Evolutionary conservation across 2,888 invertebrate genomes (phyloP).

Genomic region (Agrotis puta): DNA sequence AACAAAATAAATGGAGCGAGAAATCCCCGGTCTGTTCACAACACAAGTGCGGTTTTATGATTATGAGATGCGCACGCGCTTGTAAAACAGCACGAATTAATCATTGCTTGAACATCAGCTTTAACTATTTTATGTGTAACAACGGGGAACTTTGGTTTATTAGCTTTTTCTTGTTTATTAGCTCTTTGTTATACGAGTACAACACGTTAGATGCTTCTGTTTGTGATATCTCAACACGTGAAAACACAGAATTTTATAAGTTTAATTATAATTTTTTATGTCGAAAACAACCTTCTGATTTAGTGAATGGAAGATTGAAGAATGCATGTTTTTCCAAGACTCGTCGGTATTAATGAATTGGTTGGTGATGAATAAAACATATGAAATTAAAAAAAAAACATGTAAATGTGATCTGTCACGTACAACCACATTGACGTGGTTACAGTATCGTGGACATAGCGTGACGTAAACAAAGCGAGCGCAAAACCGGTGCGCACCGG

Average conservation of each 20-base stretch:
- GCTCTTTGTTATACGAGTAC: constrained; percentile 18
- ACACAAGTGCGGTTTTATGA: constrained; percentile 81
- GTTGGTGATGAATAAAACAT: constrained; percentile 46
- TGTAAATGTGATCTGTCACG: constrained; percentile 40
- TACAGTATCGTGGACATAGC: constrained; percentile 50
- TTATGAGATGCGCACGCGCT: constrained; percentile 81
- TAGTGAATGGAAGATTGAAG: constrained; percentile 38
- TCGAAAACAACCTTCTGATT: constrained; percentile 30
- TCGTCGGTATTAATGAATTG: constrained; percentile 34
- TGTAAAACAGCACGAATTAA: constrained; percentile 74
- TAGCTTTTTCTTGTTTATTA: constrained; percentile 37
- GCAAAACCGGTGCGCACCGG: constrained; percentile 50
- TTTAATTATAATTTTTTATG: constrained; percentile 20
- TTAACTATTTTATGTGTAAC: constrained; percentile 57
- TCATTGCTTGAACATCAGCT: constrained; percentile 64
- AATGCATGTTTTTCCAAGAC: constrained; percentile 36
- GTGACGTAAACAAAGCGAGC: constrained; percentile 67
- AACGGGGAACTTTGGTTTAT: constrained; percentile 49
- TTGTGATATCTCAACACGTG: constrained; percentile 2
- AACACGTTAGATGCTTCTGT: constrained; percentile 19
- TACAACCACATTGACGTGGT: constrained; percentile 59
- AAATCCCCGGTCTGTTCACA: constrained; percentile 75
- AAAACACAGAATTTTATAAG: background rate
- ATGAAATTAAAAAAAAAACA: constrained; percentile 8
- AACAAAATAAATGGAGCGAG: constrained; percentile 81